Percentiles rank a stretch among this genome's conserved stretches.
Conservation (phyloP, 2,888 invertebrate species). For the Buathra laborator region DNA sequence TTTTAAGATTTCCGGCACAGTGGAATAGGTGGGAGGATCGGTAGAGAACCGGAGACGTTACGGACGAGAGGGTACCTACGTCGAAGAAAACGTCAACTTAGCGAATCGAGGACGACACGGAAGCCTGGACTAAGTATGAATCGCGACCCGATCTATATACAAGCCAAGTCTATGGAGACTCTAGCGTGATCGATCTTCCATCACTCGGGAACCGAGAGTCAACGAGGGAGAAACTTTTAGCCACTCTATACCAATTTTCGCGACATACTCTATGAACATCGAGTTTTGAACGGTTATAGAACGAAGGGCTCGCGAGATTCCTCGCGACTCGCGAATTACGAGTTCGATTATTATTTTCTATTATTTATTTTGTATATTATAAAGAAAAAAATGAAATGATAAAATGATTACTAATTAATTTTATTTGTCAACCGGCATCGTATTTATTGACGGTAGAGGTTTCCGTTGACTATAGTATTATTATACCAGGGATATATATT, state of each 20-base stretch:
- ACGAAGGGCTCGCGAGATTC: too few species aligned
- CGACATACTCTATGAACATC: neutral
- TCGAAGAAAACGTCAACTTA: conserved; percentile 60
- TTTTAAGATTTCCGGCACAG: conserved; percentile 64
- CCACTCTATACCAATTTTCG: neutral
- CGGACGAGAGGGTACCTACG: neutral
- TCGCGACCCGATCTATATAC: conserved; percentile 3
- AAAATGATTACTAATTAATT: too few species aligned
- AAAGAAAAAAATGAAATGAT: too few species aligned
- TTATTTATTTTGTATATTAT: too few species aligned
- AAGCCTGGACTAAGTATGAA: conserved; percentile 25
- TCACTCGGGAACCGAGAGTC: conserved; percentile 18
- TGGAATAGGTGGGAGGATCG: neutral
- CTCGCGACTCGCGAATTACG: too few species aligned
- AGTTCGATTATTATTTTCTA: too few species aligned
- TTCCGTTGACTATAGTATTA: neutral
- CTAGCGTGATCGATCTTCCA: conserved; percentile 28
- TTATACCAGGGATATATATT: neutral
- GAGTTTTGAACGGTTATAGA: too few species aligned
- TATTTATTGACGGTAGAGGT: too few species aligned
- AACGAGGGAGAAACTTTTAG: conserved; percentile 31
- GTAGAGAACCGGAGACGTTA: too few species aligned
- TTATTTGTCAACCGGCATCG: too few species aligned
- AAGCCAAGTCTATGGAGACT: neutral
- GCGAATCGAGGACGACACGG: conserved; percentile 49